phyloP scores from a whole-genome alignment of 2,797 vertebrate species.

The Telmatherina bonti region DNA sequence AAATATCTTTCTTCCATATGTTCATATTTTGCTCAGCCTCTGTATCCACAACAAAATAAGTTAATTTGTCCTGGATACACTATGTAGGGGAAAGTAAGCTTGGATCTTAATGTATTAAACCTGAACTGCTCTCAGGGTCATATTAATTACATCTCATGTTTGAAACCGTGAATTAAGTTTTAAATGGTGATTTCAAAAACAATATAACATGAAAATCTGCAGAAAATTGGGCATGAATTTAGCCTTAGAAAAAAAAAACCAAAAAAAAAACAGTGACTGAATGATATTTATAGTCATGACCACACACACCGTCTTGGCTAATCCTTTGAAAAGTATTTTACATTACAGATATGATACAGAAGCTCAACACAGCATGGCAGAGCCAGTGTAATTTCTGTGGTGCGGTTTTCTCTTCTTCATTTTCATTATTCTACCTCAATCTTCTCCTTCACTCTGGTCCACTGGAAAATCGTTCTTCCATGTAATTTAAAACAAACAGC shows the following conservation, averaged over 20 bases:
- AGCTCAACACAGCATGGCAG: conserved; percentile 45
- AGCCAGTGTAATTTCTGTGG: conserved; percentile 45
- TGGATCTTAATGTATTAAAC: conserved; percentile 22
- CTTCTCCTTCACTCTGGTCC: conserved; percentile 47
- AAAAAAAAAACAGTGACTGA: conserved; percentile 54
- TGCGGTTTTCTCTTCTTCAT: conserved; percentile 48
- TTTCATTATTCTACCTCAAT: conserved; percentile 71
- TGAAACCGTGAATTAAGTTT: conserved; percentile 50
- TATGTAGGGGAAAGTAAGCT: conserved; percentile 17
- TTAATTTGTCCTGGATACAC: conserved; percentile 65
- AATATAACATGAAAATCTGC: conserved; percentile 36
- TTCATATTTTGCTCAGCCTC: conserved; percentile 52
- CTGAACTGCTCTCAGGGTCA: conserved; percentile 8
- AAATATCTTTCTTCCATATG: conserved; percentile 55
- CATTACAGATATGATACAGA: conserved; percentile 61
- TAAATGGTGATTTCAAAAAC: conserved; percentile 37
- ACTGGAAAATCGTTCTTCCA: conserved; percentile 65
- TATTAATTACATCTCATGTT: conserved; percentile 11
- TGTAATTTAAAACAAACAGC: conserved; percentile 81
- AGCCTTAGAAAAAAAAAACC: conserved; percentile 24
- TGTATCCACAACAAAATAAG: conserved; percentile 56
- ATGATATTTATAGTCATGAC: conserved; percentile 52
- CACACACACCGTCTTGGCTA: conserved; percentile 49
- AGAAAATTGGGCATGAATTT: conserved; percentile 34
- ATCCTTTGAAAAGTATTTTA: conserved; percentile 67